Evolutionary conservation across 23 tunicate genomes (phyloP), one percentile per base, ranked within the genome.

Genomic region (Phallusia fumigata): DNA sequence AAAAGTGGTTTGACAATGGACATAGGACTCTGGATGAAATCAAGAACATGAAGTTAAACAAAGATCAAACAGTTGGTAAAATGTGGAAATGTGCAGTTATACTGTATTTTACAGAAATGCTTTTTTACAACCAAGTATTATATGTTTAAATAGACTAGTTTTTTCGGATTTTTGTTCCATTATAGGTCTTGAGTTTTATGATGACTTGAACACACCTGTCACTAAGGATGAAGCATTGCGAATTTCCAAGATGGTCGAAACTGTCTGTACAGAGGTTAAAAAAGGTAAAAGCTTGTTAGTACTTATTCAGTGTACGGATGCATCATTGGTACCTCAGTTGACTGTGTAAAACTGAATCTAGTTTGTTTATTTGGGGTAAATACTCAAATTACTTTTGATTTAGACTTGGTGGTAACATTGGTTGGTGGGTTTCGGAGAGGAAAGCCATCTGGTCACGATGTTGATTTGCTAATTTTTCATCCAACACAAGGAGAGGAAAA

Each of bases 371-470:
- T n/a, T n/a, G n/a, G n/a, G n/a, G n/a, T n/a, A n/a, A n/a, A n/a
- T n/a, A n/a, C n/a, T n/a, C n/a, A n/a, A n/a, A n/a, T n/a, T n/a
- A n/a, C 69, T 58, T 58, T 22, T 13, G 10, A 0, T 53, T 30
- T 35, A 87, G 90, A 50, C 30, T 83, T 84, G 32, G 53, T 79
- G 21, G 83, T 92, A 28, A 92, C 91, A 0, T 51, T 92, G 30
- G 90, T 83, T 83, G 97, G 97, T 34, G 97, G 97, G 22, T 92
- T 92, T 65, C 80, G 97, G 40, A 69, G 97, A 77, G 91, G 97
- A 0, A 92, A 92, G 65, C 40, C 77, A 5, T 19, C 52, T 31
- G 97, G 97, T 0, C 97, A 92, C 75, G 97, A 92, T 50, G 52
- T 92, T 19, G 97, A 92, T 84, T 76, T 92, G 76, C 32, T 92